Base-by-base conservation (phyloP, 1,140 invertebrate genomes). In the Drosophila erecta region DNA sequence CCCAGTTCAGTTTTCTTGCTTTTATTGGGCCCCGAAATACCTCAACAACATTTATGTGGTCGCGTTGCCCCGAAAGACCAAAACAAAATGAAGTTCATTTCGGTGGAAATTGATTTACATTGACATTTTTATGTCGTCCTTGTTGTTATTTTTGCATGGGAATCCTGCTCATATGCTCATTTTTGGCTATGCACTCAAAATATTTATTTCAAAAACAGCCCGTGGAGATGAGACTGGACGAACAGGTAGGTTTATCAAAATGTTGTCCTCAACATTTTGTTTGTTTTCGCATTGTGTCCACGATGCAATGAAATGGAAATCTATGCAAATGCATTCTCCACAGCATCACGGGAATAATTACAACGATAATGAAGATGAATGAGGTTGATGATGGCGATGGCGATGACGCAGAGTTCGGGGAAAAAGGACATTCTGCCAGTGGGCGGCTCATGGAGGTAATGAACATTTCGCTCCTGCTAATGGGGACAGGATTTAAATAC, bases 51-150 rank as follows among this genome's bases (percentile, higher is more conserved):
- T 75, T 61, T 66, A 33, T 64, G 37, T 54, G 65, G 22, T 51
- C 22, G 44, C 62, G 38, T 17, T 62, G 50, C 44, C 53, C 53
- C n/a, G 12, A 59, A 38, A 43, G 30, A 35, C 15, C 74, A 41
- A 64, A 51, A 46, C 51, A 62, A 89, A 89, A 77, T 84, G 64
- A 87, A 87, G 76, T 87, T 84, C 76, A 79, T 67, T 84, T 77
- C 67, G 64, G 53, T 87, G 67, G 57, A 87, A 87, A 87, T 89
- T 89, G 84, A 87, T 87, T 89, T 87, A 89, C 79, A 84, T 79
- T 84, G 66, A 64, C 54, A 73, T 70, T 66, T 66, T 73, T 79
- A 60, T 40, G 38, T 33, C 33, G 17, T 38, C 49, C 20, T 46
- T 46, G 57, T 53, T 66, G 37, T 43, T 64, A 35, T 49, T 64